Percentiles rank a stretch among this genome's conserved stretches.
Conservation (phyloP, 2,797 vertebrate genomes). For the Acanthopagrus latus region DNA sequence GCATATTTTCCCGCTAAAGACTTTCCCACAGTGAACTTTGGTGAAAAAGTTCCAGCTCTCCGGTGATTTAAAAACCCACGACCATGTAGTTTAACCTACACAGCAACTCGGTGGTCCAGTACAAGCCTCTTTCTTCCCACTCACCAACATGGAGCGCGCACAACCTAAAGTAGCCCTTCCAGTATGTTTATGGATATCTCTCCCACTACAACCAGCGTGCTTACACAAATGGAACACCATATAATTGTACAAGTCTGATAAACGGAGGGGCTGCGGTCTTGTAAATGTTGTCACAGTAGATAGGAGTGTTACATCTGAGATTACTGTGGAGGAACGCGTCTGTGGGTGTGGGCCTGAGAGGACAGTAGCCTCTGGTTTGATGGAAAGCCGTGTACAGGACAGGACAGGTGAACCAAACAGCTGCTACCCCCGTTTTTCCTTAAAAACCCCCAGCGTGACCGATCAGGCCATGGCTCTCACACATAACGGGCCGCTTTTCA, state of each 20-base stretch:
- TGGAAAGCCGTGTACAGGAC: slow-evolving; percentile 81
- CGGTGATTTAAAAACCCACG: slow-evolving; percentile 29
- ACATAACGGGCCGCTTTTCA: slow-evolving; percentile 78
- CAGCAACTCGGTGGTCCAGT: slow-evolving; percentile 30
- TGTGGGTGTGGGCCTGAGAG: slow-evolving; percentile 51
- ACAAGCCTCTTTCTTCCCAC: slow-evolving; percentile 35
- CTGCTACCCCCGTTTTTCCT: slow-evolving; percentile 77
- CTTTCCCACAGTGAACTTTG: slow-evolving; percentile 51
- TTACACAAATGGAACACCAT: slow-evolving; percentile 74
- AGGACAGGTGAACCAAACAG: slow-evolving; percentile 85
- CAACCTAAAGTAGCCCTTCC: slow-evolving; percentile 27
- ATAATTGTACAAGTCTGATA: slow-evolving; percentile 77
- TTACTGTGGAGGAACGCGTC: slow-evolving; percentile 64
- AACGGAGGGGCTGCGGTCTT: slow-evolving; percentile 68
- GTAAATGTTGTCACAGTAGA: slow-evolving; percentile 77
- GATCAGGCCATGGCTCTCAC: slow-evolving; percentile 79
- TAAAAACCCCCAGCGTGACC: slow-evolving; percentile 78
- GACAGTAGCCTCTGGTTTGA: slow-evolving; percentile 72
- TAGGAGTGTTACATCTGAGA: slow-evolving; percentile 72
- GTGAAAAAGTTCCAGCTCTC: slow-evolving; percentile 55
- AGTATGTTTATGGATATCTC: slow-evolving; percentile 61
- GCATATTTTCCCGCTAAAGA: slow-evolving; percentile 60
- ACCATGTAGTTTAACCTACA: slow-evolving; percentile 44
- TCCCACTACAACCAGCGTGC: slow-evolving; percentile 46
- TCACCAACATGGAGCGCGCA: slow-evolving; percentile 4